Conservation (phyloP, 2,797 vertebrate species). For the Lithobates pipiens region DNA sequence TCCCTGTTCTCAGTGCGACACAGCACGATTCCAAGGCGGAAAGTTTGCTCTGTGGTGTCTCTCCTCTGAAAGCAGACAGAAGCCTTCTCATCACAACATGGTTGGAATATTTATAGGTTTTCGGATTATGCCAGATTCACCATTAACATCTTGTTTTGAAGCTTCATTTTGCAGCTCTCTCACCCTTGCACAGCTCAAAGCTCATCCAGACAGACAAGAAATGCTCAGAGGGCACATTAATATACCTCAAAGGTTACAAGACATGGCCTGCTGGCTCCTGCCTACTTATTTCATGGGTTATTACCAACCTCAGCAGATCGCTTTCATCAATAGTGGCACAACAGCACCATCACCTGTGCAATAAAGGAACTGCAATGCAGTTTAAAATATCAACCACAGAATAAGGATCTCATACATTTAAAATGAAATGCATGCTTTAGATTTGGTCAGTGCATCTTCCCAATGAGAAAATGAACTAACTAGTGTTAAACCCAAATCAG, state of each 20-base stretch:
- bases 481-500: no score
- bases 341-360: conserved; percentile 46
- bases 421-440: no score
- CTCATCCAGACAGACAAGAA: conserved; percentile 60
- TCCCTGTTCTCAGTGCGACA: not conserved
- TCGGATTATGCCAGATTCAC: conserved; percentile 45
- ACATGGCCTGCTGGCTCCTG: conserved; percentile 60
- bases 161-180: conserved; percentile 63
- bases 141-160: conserved; percentile 57
- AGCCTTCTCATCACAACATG: conserved; percentile 45
- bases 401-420: no score
- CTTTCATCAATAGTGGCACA: not conserved
- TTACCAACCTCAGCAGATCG: conserved; percentile 42
- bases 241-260: conserved; percentile 63
- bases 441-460: no score
- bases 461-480: no score
- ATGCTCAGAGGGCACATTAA: conserved; percentile 61
- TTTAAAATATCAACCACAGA: no score
- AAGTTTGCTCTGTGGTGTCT: conserved; percentile 15
- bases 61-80: conserved; percentile 21
- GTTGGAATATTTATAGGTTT: conserved; percentile 57
- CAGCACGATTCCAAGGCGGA: not conserved
- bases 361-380: conserved; percentile 9
- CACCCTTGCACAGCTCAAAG: conserved; percentile 61
- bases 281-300: conserved; percentile 60